phyloP scores from a whole-genome alignment of 1,140 invertebrate species.

The Drosophila athabasca region DNA sequence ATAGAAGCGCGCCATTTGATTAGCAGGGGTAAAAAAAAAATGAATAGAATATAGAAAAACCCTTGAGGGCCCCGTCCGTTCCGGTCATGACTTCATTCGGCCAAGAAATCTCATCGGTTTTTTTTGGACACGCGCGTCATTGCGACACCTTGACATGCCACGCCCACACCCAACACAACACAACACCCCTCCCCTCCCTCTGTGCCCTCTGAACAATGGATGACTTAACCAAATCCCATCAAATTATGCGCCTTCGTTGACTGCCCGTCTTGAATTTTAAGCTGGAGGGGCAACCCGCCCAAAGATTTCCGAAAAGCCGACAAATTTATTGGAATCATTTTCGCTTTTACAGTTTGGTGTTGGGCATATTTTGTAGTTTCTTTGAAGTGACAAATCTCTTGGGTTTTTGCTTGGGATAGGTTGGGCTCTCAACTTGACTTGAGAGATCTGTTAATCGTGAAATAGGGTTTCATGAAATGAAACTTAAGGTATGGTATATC shows the following conservation, averaged over 20 bases:
- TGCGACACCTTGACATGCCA: slow-evolving; percentile 57
- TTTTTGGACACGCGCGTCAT: slow-evolving; percentile 40
- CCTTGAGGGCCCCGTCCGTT: slow-evolving; percentile 7
- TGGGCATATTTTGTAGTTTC: slow-evolving; percentile 35
- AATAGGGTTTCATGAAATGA: too few relatives aligned
- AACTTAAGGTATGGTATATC: too few relatives aligned
- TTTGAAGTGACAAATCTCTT: slow-evolving; percentile 36
- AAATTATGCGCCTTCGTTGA: slow-evolving; percentile 66
- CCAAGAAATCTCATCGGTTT: slow-evolving; percentile 28
- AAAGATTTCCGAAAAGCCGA: slow-evolving; percentile 26
- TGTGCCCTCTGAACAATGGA: slow-evolving; percentile 33
- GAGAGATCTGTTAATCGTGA: too few relatives aligned
- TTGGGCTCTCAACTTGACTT: too few relatives aligned
- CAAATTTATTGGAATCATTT: slow-evolving; percentile 32
- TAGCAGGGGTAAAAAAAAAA: not conserved
- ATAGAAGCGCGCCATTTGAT: not conserved
- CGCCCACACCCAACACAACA: slow-evolving; percentile 23
- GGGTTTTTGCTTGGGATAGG: not conserved
- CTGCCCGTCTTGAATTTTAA: slow-evolving; percentile 79
- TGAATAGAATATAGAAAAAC: slow-evolving; percentile 7
- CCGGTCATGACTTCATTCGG: slow-evolving; percentile 46
- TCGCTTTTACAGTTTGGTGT: not conserved
- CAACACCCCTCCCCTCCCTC: not conserved
- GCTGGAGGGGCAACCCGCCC: slow-evolving; percentile 7
- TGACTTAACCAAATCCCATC: slow-evolving; percentile 78